Evolutionary conservation across 2,888 invertebrate genomes (phyloP).

Genomic region (Lamellibrachia satsuma): DNA sequence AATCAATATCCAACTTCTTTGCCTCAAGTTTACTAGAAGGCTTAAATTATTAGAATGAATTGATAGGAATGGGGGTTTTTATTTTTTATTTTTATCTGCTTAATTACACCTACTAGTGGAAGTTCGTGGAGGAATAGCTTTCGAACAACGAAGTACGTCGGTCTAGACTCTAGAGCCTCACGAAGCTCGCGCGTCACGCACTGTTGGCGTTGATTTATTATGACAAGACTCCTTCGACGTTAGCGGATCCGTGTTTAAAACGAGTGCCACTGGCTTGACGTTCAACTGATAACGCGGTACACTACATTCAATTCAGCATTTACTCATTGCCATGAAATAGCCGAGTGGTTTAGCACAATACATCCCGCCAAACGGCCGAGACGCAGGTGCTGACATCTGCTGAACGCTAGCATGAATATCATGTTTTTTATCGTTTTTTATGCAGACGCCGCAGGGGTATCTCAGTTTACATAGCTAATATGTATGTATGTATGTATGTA

Average conservation of each 20-base stretch:
- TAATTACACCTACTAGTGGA: too few relatives aligned
- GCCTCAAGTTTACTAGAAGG: too few relatives aligned
- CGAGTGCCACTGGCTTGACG: background rate
- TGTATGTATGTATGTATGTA: too few relatives aligned
- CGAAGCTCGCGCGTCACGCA: background rate
- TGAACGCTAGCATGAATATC: background rate
- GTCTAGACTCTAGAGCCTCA: background rate
- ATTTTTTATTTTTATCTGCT: too few relatives aligned
- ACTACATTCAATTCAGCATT: background rate
- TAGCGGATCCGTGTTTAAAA: background rate
- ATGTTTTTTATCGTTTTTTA: too few relatives aligned
- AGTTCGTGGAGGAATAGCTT: too few relatives aligned
- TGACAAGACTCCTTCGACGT: background rate
- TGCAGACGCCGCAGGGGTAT: too few relatives aligned
- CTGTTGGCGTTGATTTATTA: slow-evolving; percentile 17
- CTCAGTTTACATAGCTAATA: too few relatives aligned
- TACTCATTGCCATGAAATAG: background rate
- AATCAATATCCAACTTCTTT: too few relatives aligned
- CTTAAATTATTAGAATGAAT: too few relatives aligned
- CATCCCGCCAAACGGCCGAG: too few relatives aligned
- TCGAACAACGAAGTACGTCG: background rate
- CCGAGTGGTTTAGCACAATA: background rate
- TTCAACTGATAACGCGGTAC: background rate
- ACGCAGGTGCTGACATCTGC: background rate
- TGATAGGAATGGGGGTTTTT: too few relatives aligned